phyloP scores from a whole-genome alignment of 23 tunicate genomes.

The Diplosoma virens region DNA sequence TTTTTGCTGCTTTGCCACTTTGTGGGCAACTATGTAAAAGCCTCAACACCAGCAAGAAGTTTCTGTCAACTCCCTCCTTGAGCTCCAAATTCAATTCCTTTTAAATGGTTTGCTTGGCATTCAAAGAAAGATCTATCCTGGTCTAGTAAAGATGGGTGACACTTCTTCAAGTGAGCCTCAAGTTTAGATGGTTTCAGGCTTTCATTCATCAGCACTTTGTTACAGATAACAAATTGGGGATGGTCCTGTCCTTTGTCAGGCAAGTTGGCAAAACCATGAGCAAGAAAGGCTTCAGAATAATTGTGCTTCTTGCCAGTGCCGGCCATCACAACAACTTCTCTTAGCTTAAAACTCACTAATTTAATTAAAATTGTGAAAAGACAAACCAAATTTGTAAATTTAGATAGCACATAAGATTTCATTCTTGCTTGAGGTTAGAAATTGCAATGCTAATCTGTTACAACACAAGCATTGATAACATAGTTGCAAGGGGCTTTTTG shows the following conservation, averaged over 20 bases:
- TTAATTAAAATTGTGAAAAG: too few species aligned
- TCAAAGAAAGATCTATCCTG: slow-evolving; percentile 6
- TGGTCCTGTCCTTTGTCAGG: neutral
- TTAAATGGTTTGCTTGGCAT: neutral
- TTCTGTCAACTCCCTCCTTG: neutral
- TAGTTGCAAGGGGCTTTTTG: too few species aligned
- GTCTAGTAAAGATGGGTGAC: neutral
- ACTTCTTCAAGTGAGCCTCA: neutral
- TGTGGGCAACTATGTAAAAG: neutral
- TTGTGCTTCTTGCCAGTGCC: slow-evolving; percentile 20
- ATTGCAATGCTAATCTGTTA: too few species aligned
- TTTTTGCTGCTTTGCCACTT: neutral
- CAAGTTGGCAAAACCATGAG: neutral
- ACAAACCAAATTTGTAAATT: too few species aligned
- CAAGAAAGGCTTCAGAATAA: neutral
- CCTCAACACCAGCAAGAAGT: slow-evolving; percentile 5
- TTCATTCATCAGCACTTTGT: slow-evolving; percentile 16
- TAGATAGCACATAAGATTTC: too few species aligned
- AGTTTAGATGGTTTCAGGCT: slow-evolving; percentile 15
- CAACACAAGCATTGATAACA: too few species aligned
- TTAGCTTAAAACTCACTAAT: too few species aligned
- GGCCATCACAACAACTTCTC: neutral
- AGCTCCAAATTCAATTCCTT: slow-evolving; percentile 15
- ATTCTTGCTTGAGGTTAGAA: too few species aligned
- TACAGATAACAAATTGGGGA: neutral